phyloP scores from a whole-genome alignment of 1,140 invertebrate genomes.

The Penaeus chinensis region DNA sequence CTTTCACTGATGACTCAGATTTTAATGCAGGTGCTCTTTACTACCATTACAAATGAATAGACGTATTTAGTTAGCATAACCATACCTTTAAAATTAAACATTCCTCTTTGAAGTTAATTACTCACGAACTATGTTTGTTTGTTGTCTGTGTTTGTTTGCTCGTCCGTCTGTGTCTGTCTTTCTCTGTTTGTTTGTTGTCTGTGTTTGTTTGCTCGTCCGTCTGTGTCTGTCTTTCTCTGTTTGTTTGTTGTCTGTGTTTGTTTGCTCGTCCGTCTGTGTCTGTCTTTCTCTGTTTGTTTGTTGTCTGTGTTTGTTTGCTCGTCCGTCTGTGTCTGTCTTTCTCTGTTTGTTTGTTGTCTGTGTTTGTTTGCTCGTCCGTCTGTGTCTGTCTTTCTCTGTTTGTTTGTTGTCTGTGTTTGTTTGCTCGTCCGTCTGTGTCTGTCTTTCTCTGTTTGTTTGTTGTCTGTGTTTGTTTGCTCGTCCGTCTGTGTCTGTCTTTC shows the following conservation, averaged over 20 bases:
- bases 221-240: neutral
- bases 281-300: neutral
- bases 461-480: neutral
- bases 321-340: neutral
- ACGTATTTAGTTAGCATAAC: no score
- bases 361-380: no score
- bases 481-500: neutral
- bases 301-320: neutral
- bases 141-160: neutral
- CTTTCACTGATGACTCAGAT: no score
- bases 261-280: neutral
- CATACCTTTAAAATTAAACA: no score
- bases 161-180: neutral
- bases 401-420: neutral
- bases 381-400: neutral
- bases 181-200: neutral
- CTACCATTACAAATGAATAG: no score
- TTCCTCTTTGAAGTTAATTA: no score
- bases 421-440: neutral
- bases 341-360: neutral
- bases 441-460: no score
- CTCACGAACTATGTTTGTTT: no score
- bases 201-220: neutral
- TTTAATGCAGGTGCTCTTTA: no score
- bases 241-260: neutral